These are phyloP conservation scores for Trissolcus brochymenae DNA, from an alignment of 2,888 invertebrate species.

Conservation along the genomic window DNA sequence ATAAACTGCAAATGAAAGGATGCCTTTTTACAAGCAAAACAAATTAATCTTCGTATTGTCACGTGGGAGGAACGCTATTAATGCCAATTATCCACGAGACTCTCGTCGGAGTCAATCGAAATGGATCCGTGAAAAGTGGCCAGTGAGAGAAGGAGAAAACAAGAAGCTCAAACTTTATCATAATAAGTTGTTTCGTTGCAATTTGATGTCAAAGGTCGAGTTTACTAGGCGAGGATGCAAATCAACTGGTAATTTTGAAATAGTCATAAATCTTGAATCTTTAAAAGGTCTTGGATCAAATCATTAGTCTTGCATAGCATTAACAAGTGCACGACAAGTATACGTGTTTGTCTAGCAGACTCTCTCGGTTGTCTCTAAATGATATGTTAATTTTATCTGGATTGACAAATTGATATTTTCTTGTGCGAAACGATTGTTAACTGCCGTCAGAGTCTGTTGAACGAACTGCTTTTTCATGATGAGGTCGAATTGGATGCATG, in stretches of 20 bases:
- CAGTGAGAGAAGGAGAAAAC: conserved; percentile 3
- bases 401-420: no score
- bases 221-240: conserved; percentile 30
- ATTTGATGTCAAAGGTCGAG: conserved; percentile 52
- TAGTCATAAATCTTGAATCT: conserved; percentile 51
- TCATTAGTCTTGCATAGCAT: conserved; percentile 47
- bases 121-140: background rate
- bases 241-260: conserved; percentile 47
- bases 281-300: conserved; percentile 54
- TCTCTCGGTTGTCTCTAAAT: conserved; percentile 17
- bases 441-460: no score
- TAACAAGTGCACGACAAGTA: conserved; percentile 52
- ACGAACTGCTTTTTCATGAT: no score
- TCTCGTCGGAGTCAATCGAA: conserved; percentile 30
- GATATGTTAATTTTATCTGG: conserved; percentile 37
- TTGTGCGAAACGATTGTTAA: no score
- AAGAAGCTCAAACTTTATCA: conserved; percentile 23
- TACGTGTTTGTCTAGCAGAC: conserved; percentile 39
- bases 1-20: conserved; percentile 47
- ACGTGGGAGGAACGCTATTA: conserved; percentile 59
- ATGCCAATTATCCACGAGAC: conserved; percentile 55
- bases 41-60: conserved; percentile 57
- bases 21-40: conserved; percentile 58
- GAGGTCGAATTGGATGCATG: no score
- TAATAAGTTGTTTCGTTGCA: conserved; percentile 39